Base-by-base conservation (phyloP, 2,113 vertebrate genomes). In the Sapajus apella region DNA sequence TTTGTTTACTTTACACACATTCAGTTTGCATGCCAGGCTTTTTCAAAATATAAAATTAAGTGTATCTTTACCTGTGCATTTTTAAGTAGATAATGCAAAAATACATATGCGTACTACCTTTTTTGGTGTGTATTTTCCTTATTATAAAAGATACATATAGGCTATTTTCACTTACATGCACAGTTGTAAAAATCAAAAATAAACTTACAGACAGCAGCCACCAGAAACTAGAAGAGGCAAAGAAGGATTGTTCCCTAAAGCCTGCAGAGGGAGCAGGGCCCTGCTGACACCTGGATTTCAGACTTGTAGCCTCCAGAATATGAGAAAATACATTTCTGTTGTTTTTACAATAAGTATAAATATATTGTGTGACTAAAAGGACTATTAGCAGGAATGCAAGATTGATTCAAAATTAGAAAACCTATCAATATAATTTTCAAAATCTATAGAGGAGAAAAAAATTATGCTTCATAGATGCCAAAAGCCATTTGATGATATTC, bases 321-420 rank as follows among this genome's bases (percentile, higher is more conserved):
- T 17, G 66, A 35, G 66, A 35, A 35, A 68, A 68, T 14, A 68
- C 30, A 35, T 68, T 68, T 68, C 16, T n/a, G 66, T 68, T 35
- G 32, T 35, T 1, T 68, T 35, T 35, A 68, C 30, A n/a, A n/a
- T 35, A 68, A 68, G 8, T 64, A 64, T 2, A 92, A 89, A 84
- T 77, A 55, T 58, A 61, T 73, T 45, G 52, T 45, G 52, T 80
- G 40, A 89, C 35, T 64, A 35, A 83, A 68, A 18, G 32, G 32
- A n/a, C 17, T 95, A 85, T 95, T 95, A 75, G 18, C 16, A 81
- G 16, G 25, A 88, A 66, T 88, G 35, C 23, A 92, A 84, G 14
- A 88, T 66, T 73, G 14, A 27, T 87, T 90, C 68, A 96, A 90
- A 87, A 90, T 27, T 89, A 87, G 45, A 87, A 92, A 77, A 82